These are phyloP conservation scores for Vireo altiloquus DNA, from an alignment of 2,113 vertebrate genomes.

Conservation along the genomic window DNA sequence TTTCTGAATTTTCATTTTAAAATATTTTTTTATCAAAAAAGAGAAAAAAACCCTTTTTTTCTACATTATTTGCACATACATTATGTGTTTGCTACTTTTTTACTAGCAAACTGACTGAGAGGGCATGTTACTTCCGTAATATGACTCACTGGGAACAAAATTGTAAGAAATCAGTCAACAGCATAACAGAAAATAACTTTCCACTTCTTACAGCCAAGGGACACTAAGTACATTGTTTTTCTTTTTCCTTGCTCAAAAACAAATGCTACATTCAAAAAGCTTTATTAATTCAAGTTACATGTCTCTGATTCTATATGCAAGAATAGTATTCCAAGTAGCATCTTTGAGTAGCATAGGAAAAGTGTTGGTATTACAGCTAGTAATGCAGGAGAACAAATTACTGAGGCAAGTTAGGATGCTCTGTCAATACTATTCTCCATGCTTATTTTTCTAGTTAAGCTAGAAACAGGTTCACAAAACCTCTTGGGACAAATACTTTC, in stretches of 20 bases:
- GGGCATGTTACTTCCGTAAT: background rate
- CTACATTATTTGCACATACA: background rate
- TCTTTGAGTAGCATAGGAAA: background rate
- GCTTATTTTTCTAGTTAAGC: background rate
- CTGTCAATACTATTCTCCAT: background rate
- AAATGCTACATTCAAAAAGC: background rate
- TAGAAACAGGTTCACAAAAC: background rate
- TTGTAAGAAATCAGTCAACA: background rate
- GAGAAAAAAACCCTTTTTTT: fast-evolving
- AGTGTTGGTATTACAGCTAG: background rate
- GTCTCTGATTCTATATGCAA: background rate
- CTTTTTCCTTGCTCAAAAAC: background rate
- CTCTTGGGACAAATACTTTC: background rate
- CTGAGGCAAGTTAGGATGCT: background rate
- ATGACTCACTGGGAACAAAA: slow-evolving; percentile 20
- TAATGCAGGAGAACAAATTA: background rate
- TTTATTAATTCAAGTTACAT: background rate
- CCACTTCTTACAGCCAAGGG: background rate
- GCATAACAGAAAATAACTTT: background rate
- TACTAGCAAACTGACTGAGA: background rate
- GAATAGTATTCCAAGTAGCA: background rate
- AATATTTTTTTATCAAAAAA: background rate
- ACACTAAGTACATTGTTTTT: background rate
- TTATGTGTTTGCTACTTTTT: background rate
- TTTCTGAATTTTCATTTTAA: background rate